A percentile compares a stretch with the other conserved stretches of the same genome.
Evolutionary conservation across 1,140 invertebrate genomes (phyloP).

Genomic region (Solenopsis fugax): DNA sequence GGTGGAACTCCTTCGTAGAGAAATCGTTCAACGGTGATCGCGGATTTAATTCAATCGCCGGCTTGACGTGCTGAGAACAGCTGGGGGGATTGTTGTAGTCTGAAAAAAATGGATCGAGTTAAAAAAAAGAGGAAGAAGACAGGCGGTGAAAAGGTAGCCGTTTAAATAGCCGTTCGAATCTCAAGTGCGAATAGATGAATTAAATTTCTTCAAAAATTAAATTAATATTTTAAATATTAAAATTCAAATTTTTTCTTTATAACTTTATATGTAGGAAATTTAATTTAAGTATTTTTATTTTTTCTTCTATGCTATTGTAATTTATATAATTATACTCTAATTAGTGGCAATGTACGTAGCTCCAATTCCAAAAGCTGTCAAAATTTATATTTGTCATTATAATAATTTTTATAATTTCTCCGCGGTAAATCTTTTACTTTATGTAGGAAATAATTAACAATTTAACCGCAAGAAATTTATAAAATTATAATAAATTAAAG

Average conservation of each 20-base stretch:
- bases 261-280: neutral
- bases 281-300: too few relatives aligned
- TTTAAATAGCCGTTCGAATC: conserved; percentile 14
- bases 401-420: neutral
- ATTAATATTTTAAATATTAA: conserved; percentile 5
- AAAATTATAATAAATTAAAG: neutral
- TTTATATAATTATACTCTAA: neutral
- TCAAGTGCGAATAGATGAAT: neutral
- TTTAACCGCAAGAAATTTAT: neutral
- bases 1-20: conserved; percentile 61
- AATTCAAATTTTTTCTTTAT: neutral
- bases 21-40: conserved; percentile 34
- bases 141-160: conserved; percentile 73
- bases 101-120: conserved; percentile 73
- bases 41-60: neutral
- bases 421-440: neutral
- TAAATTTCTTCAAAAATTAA: neutral
- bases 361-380: neutral
- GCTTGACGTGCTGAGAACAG: neutral
- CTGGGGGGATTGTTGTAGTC: neutral
- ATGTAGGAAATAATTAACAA: neutral
- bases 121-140: conserved; percentile 68
- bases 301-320: neutral
- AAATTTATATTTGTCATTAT: neutral
- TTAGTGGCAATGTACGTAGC: neutral